phyloP scores from a whole-genome alignment of 2,113 vertebrate genomes.

The Chaetodon auriga region DNA sequence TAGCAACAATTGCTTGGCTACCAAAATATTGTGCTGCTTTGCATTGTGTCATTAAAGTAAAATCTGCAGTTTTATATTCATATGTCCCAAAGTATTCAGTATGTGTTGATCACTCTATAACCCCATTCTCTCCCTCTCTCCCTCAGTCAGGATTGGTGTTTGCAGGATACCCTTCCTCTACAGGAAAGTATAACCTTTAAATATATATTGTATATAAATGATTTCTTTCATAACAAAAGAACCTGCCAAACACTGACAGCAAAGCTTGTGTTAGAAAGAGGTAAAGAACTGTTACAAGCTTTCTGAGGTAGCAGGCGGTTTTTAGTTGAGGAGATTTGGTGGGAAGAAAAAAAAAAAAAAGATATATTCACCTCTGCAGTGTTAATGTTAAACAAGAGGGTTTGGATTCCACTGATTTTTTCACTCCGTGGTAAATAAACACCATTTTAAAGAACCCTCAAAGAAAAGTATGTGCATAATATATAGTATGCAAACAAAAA shows the following conservation, averaged over 20 bases:
- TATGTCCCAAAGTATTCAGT: not conserved
- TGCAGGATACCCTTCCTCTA: not conserved
- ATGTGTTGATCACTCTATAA: not conserved
- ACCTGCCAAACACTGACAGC: constrained; percentile 24
- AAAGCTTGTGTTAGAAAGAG: constrained; percentile 33
- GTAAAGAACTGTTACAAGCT: constrained; percentile 24
- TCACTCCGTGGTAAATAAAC: constrained; percentile 13
- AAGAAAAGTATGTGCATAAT: constrained; percentile 11
- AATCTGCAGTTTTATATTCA: not conserved
- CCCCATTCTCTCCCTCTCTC: not conserved
- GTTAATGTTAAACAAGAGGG: constrained; percentile 13
- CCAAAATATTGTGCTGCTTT: not conserved
- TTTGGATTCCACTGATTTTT: not conserved
- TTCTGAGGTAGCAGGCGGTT: constrained; percentile 76
- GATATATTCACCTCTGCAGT: constrained; percentile 24
- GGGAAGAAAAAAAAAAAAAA: not conserved
- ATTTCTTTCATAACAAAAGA: constrained; percentile 4
- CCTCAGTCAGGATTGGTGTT: not conserved
- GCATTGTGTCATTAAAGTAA: not conserved
- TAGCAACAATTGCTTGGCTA: not conserved
- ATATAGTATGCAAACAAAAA: constrained; percentile 16
- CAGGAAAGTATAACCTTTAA: not conserved
- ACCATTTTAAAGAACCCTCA: constrained; percentile 3
- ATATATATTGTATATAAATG: too few relatives aligned
- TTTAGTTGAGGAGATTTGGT: constrained; percentile 56